Evolutionary conservation across 2,797 vertebrate genomes (phyloP), one percentile per base, ranked within the genome.

Genomic region (Gymnoscopelus microlampas): DNA sequence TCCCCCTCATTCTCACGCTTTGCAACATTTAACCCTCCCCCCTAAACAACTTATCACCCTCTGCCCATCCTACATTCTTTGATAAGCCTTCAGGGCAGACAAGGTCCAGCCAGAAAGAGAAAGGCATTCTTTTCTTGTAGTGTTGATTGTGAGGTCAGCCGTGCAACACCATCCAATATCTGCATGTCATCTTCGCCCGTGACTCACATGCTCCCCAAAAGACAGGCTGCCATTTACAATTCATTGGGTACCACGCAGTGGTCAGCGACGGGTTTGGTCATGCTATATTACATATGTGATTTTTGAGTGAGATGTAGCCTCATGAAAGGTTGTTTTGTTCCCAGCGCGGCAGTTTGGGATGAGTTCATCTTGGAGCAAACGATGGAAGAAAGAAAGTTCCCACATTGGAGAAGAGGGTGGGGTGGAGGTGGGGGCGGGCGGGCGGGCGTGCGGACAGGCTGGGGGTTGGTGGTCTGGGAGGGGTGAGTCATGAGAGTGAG

Each of bases 301-400:
- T 81, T 72, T 86, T 87, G 74, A 48, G 48, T 61, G 73, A 63
- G 71, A 83, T 77, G 75, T 81, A 76, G 67, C 53, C 83, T 84
- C 19, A 86, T 90, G 88, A 91, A 90, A 87, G 87, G 80, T 67
- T 62, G 81, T 86, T 90, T 86, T 91, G 89, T 91, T 88, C 88
- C 0, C 53, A 29, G 65, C 59, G 73, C 60, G 7, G 82, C 10
- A 62, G 80, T 78, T 64, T 67, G 63, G 75, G 87, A 87, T 90
- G 88, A 91, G 86, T 88, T 90, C 85, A 90, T 90, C 70, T 81
- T 88, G 83, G 83, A 89, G 80, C 78, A 83, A 58, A 81, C 76
- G 75, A 70, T 89, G 88, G 86, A 91, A 88, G 82, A 88, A 90
- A 76, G 76, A 74, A 75, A 53, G 29, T 90, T 92, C 86, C 86